Evolutionary conservation across 2,888 invertebrate genomes (phyloP).

Genomic region (Latrodectus elegans): DNA sequence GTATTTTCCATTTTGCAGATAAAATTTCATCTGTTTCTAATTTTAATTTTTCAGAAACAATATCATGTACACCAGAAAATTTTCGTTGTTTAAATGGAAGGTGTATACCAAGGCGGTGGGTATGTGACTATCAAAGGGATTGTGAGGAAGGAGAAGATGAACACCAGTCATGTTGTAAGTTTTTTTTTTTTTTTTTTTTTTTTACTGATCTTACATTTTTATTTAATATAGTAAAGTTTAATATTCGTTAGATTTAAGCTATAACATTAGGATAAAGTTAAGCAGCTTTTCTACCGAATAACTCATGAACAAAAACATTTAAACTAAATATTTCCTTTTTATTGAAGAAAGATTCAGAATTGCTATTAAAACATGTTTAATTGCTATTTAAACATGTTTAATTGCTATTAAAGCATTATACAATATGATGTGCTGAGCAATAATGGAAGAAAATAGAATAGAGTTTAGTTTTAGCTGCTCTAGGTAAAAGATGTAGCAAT

Average conservation of each 20-base stretch:
- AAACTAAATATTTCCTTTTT: background rate
- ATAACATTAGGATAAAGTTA: too few species aligned
- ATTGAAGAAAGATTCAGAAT: background rate
- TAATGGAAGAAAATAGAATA: too few species aligned
- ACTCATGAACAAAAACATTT: background rate
- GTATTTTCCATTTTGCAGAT: too few species aligned
- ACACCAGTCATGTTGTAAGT: slow-evolving; percentile 92
- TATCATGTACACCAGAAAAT: slow-evolving; percentile 70
- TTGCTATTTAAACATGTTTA: too few species aligned
- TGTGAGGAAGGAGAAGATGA: slow-evolving; percentile 93
- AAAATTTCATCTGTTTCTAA: background rate
- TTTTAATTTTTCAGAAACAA: slow-evolving; percentile 61
- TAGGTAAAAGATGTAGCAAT: too few species aligned
- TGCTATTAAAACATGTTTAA: too few species aligned
- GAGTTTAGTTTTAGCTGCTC: too few species aligned
- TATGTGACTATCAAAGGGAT: slow-evolving; percentile 95
- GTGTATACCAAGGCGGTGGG: slow-evolving; percentile 88
- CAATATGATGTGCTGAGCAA: too few species aligned
- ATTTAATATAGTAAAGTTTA: too few species aligned
- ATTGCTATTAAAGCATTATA: too few species aligned
- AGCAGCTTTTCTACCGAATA: too few species aligned
- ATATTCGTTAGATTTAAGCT: too few species aligned
- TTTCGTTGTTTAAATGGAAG: slow-evolving; percentile 71
- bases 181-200: slow-evolving; percentile 74
- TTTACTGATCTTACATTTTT: slow-evolving; percentile 58